Conservation (phyloP, 2,888 invertebrate genomes). For the Petrolisthes manimaculis region DNA sequence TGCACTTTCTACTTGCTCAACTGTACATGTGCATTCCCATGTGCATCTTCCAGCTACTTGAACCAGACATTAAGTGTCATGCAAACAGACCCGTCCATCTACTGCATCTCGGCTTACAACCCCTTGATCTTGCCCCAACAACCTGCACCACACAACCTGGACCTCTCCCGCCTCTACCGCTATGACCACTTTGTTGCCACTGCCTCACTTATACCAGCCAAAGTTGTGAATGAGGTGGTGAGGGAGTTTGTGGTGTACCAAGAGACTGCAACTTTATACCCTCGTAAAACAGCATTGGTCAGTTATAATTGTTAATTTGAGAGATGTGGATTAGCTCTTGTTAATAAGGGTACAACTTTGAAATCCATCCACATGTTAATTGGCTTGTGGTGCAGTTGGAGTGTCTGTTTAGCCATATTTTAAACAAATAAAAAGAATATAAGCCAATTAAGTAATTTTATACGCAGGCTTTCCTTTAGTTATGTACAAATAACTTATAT, state of each 20-base stretch:
- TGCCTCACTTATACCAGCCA: conserved; percentile 25
- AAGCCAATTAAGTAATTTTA: too few species aligned
- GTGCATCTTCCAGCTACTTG: neutral
- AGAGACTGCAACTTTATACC: neutral
- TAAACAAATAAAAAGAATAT: too few species aligned
- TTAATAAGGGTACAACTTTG: neutral
- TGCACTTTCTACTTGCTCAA: too few species aligned
- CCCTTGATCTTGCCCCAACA: neutral
- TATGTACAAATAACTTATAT: neutral
- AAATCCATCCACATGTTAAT: too few species aligned
- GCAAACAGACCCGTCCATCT: conserved; percentile 12
- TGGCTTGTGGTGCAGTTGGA: too few species aligned
- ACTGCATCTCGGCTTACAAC: conserved; percentile 31
- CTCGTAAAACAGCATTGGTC: conserved; percentile 20
- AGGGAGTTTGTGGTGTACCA: conserved; percentile 37
- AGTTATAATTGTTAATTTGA: neutral
- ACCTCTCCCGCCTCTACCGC: conserved; percentile 8
- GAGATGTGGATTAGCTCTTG: neutral
- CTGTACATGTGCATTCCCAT: too few species aligned
- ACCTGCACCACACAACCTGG: neutral
- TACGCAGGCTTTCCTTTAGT: too few species aligned
- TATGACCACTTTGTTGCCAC: conserved; percentile 35
- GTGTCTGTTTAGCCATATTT: too few species aligned
- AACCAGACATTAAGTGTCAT: neutral
- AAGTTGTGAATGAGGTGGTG: conserved; percentile 28